Base-by-base conservation (phyloP, 2,888 invertebrate species). In the Eristalis intricaria region DNA sequence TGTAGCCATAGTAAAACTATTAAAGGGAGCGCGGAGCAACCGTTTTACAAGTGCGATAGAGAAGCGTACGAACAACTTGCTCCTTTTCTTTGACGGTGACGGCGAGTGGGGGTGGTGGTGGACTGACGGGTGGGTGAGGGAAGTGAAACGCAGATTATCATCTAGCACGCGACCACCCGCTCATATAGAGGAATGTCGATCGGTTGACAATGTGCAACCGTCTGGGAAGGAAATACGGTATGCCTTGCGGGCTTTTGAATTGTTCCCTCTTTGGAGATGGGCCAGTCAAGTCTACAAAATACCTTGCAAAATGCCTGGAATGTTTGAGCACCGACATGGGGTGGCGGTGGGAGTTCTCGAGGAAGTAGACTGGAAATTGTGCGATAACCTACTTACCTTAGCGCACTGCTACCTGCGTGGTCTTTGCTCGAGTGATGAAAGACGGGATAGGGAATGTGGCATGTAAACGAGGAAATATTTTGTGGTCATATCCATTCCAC, bases 1-100 rank as follows among this genome's bases (percentile, higher is more conserved):
- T 87, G 87, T 87, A 87, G 79, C 84, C 84, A 87, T 87, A 87
- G 87, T 87, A 83, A 87, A 86, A 63, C 63, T 75, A 87, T 79
- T 74, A 74, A 69, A 82, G 63, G 50, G 50, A 50, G 50, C 19
- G 50, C 19, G 50, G 8, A 50, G 83, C 60, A 64, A 85, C 60
- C 60, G 64, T 64, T 82, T 77, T 64, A 58, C 35, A 78, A 56
- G 73, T 11, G 32, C 35, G 56, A 13, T 43, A 68, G 71, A 71
- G 70, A 50, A 50, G 63, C 15, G n/a, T 8, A 23, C 10, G 32
- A 50, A 63, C 13, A 50, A 60, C 13, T 56, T 50, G 71, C 40
- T 79, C 71, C 50, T 77, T 73, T 69, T 73, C 40, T 29, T 73
- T 58, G 29, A 11, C 19, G 56, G 19, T 50, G 26, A 10, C 43